Evolutionary conservation across 2,113 vertebrate species (phyloP).

Genomic region (human): GRCh38 chr7:131958001-131958500

Average conservation of each 20-base stretch:
- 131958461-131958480: neutral
- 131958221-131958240: too few relatives aligned
- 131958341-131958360: neutral
- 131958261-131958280: neutral
- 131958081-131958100: neutral
- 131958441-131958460: neutral
- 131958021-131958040: neutral
- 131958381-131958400: neutral
- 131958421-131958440: neutral
- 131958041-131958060: neutral
- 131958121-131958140: neutral
- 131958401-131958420: neutral
- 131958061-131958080: neutral
- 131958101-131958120: neutral
- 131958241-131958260: neutral
- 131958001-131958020: neutral
- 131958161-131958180: neutral
- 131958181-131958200: neutral
- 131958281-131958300: neutral
- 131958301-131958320: neutral
- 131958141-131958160: neutral
- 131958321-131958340: neutral
- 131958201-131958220: neutral
- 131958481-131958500: neutral
- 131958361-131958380: neutral